Evolutionary conservation across 2,113 vertebrate genomes (phyloP).

Genomic region (Podocnemis expansa): DNA sequence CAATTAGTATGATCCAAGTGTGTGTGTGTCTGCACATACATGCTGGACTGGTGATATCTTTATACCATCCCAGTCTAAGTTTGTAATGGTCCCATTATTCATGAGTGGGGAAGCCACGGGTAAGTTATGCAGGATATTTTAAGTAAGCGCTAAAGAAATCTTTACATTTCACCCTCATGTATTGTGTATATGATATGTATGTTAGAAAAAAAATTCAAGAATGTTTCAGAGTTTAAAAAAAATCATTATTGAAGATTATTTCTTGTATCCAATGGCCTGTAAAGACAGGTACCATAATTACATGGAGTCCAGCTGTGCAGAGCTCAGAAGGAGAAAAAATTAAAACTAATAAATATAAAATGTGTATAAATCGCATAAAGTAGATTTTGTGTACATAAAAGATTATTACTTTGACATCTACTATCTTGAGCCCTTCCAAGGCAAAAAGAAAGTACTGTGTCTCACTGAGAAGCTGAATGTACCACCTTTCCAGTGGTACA

Average conservation of each 20-base stretch:
- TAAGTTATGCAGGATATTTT: background rate
- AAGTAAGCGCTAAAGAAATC: background rate
- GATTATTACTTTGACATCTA: background rate
- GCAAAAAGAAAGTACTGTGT: background rate
- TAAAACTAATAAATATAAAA: background rate
- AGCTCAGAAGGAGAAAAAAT: background rate
- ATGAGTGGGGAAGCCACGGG: background rate
- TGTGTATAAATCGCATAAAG: background rate
- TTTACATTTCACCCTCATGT: background rate
- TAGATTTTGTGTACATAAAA: background rate
- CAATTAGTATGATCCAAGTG: background rate
- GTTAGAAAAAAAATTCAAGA: background rate
- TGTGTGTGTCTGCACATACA: background rate
- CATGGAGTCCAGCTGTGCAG: background rate
- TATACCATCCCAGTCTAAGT: background rate
- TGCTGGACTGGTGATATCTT: background rate
- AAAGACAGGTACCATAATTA: background rate
- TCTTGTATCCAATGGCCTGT: background rate
- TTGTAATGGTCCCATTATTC: background rate
- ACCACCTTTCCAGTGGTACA: background rate
- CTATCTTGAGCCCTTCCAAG: background rate
- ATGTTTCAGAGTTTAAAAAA: background rate
- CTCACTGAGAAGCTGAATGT: no score
- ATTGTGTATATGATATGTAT: background rate
- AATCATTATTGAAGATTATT: background rate